A percentile compares a stretch with the other conserved stretches of the same genome.
Evolutionary conservation across 2,888 invertebrate genomes (phyloP).

Genomic region (Thyatira batis): DNA sequence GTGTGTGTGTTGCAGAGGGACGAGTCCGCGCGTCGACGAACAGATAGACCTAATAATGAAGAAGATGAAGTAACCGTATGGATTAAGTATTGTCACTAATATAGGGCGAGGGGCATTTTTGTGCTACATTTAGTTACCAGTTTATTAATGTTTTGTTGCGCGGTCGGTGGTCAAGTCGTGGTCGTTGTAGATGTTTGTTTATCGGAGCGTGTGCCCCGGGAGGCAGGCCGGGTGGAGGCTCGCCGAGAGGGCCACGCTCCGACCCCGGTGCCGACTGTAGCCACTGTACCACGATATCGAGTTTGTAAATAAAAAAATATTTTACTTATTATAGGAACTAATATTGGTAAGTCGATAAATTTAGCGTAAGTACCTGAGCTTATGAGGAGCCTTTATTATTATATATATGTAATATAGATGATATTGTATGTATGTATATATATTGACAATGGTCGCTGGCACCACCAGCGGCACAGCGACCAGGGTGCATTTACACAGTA

Average conservation of each 20-base stretch:
- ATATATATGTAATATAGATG: conserved; percentile 24
- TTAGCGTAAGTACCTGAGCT: conserved; percentile 63
- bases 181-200: conserved; percentile 13
- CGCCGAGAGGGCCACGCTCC: not conserved
- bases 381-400: conserved; percentile 29
- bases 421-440: conserved; percentile 16
- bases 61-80: conserved; percentile 65
- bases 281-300: not conserved
- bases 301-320: conserved; percentile 64
- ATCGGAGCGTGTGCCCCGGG: not conserved
- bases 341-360: conserved; percentile 30
- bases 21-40: conserved; percentile 90
- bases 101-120: not conserved
- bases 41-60: conserved; percentile 89
- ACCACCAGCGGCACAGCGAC: conserved; percentile 28
- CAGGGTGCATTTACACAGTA: conserved; percentile 46
- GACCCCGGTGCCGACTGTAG: not conserved
- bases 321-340: conserved; percentile 15
- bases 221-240: not conserved
- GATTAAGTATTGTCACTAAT: not conserved
- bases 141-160: conserved; percentile 2
- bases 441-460: conserved; percentile 20
- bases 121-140: not conserved
- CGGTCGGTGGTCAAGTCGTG: conserved; percentile 16
- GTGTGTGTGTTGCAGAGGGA: conserved; percentile 76